A percentile compares a stretch with the other conserved stretches of the same genome.
Evolutionary conservation across 2,113 vertebrate genomes (phyloP).

Genomic region (Conger conger): DNA sequence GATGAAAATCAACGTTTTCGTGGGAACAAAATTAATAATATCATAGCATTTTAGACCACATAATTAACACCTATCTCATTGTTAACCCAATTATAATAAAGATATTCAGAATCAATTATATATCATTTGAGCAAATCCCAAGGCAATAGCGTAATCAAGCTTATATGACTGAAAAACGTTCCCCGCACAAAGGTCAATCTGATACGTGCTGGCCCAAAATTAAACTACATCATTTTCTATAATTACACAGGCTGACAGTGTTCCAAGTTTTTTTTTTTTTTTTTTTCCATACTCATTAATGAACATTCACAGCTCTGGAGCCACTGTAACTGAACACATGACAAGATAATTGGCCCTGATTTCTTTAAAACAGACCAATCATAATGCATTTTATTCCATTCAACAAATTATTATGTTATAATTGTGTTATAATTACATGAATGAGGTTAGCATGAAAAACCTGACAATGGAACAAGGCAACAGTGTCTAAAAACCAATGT

Average conservation of each 20-base stretch:
- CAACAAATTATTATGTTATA: conserved; percentile 27
- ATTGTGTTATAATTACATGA: too few species aligned
- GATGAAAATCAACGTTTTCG: not conserved
- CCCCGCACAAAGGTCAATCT: too few species aligned
- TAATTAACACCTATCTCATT: not conserved
- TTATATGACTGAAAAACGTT: not conserved
- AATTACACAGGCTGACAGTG: too few species aligned
- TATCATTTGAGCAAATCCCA: not conserved
- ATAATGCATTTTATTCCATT: conserved; percentile 51
- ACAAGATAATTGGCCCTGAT: not conserved
- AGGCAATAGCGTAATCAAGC: not conserved
- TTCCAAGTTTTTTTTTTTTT: too few species aligned
- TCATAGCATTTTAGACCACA: not conserved
- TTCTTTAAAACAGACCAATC: conserved; percentile 41
- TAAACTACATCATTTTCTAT: too few species aligned
- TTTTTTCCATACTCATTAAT: too few species aligned
- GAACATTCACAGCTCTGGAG: too few species aligned
- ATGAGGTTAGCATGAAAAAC: too few species aligned
- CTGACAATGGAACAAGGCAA: too few species aligned
- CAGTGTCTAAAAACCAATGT: too few species aligned
- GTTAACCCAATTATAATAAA: not conserved
- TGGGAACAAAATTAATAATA: not conserved
- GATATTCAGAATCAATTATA: not conserved
- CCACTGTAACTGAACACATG: too few species aligned
- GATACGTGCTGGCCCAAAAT: too few species aligned